These are phyloP conservation scores for Meles meles DNA, from an alignment of 2,113 vertebrate species.

Conservation along the genomic window DNA sequence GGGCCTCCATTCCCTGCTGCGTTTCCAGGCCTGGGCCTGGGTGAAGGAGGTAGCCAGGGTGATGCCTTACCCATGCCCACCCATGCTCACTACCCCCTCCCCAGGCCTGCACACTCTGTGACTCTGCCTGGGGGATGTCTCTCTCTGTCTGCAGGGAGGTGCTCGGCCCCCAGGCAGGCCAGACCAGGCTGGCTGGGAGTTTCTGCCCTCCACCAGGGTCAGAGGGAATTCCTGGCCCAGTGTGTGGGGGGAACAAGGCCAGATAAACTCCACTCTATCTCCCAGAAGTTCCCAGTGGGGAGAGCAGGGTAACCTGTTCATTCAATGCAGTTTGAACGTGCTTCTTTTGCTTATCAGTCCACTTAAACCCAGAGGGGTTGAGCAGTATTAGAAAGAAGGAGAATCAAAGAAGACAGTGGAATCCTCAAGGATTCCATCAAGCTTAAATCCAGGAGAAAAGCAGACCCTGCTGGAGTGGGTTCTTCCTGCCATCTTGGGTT, in stretches of 20 bases:
- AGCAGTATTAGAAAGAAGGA: neutral
- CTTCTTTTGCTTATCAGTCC: neutral
- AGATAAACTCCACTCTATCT: neutral
- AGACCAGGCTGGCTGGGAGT: neutral
- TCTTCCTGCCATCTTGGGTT: neutral
- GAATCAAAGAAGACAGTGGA: neutral
- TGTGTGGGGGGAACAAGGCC: fast-evolving
- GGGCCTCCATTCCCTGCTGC: neutral
- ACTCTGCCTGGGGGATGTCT: neutral
- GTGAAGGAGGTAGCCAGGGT: fast-evolving
- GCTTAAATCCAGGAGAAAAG: neutral
- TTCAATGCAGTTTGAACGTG: neutral
- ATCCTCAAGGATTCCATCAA: neutral
- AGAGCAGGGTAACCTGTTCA: neutral
- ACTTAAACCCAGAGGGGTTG: neutral
- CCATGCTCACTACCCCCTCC: neutral
- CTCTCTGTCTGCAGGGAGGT: neutral
- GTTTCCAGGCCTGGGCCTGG: neutral
- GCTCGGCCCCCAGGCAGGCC: neutral
- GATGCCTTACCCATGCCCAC: no score
- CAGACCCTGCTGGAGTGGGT: neutral
- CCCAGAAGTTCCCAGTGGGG: neutral
- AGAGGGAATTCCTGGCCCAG: neutral
- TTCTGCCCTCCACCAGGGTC: neutral
- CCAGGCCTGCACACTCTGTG: fast-evolving